These are phyloP conservation scores for Phrynocephalus forsythii DNA, from an alignment of 2,797 vertebrate species.

Conservation along the genomic window DNA sequence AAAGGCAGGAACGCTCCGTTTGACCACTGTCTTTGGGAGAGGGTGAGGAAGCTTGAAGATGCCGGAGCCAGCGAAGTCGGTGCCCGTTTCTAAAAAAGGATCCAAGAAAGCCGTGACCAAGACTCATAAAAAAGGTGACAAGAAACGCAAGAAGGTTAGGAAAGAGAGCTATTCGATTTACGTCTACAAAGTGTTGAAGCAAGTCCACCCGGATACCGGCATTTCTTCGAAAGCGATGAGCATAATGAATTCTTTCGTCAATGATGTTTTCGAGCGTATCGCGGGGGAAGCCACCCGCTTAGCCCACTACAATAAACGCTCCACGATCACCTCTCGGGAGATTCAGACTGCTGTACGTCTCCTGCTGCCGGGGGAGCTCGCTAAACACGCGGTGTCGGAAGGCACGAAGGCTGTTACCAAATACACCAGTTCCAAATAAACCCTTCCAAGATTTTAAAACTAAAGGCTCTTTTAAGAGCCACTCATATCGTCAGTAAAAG, in stretches of 20 bases:
- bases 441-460: neutral
- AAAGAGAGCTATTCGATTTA: neutral
- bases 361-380: neutral
- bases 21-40: too few species aligned
- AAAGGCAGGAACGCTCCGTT: neutral
- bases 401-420: neutral
- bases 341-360: neutral
- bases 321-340: neutral
- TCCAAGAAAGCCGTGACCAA: neutral
- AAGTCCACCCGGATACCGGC: neutral
- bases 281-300: neutral
- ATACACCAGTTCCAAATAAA: neutral
- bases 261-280: constrained; percentile 14
- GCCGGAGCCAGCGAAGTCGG: neutral
- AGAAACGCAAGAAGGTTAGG: neutral
- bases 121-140: neutral
- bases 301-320: neutral
- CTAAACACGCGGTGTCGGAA: neutral
- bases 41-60: neutral
- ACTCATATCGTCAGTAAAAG: neutral
- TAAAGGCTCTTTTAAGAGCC: constrained; percentile 75
- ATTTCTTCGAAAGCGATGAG: constrained; percentile 4
- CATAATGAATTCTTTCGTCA: constrained; percentile 23
- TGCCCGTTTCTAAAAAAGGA: neutral
- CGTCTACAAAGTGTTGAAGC: constrained; percentile 6